A percentile compares a stretch with the other conserved stretches of the same genome.
Conservation (phyloP, 1,140 invertebrate species). For the Heliconius eleuchia region DNA sequence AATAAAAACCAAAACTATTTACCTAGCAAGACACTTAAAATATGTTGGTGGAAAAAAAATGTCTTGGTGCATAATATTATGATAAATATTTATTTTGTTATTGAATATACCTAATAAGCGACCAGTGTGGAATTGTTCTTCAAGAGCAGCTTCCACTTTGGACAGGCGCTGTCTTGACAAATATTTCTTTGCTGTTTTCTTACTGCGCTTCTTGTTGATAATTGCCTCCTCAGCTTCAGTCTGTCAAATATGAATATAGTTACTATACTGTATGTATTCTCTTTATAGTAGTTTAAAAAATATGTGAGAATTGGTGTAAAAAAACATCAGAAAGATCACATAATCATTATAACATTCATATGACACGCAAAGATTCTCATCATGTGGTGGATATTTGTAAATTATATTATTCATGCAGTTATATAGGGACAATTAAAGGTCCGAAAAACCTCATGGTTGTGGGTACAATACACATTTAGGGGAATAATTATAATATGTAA, state of each 20-base stretch:
- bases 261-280: not conserved
- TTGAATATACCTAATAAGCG: slow-evolving; percentile 90
- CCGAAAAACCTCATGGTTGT: no score
- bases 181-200: slow-evolving; percentile 97
- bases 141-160: slow-evolving; percentile 95
- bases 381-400: not conserved
- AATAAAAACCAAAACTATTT: not conserved
- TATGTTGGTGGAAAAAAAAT: no score
- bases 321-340: slow-evolving; percentile 35
- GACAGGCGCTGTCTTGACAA: slow-evolving; percentile 94
- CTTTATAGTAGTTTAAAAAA: not conserved
- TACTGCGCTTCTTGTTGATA: slow-evolving; percentile 96
- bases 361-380: slow-evolving; percentile 71
- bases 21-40: no score
- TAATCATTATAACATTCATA: slow-evolving; percentile 53
- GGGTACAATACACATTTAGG: no score
- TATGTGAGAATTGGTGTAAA: slow-evolving; percentile 21
- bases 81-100: not conserved
- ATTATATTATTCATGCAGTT: not conserved
- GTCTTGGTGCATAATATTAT: no score
- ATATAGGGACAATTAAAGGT: not conserved
- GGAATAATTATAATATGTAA: no score
- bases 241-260: slow-evolving; percentile 73
- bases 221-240: slow-evolving; percentile 97
- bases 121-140: slow-evolving; percentile 98